Conservation (phyloP, 2,888 invertebrate genomes). For the Mythimna vitellina region DNA sequence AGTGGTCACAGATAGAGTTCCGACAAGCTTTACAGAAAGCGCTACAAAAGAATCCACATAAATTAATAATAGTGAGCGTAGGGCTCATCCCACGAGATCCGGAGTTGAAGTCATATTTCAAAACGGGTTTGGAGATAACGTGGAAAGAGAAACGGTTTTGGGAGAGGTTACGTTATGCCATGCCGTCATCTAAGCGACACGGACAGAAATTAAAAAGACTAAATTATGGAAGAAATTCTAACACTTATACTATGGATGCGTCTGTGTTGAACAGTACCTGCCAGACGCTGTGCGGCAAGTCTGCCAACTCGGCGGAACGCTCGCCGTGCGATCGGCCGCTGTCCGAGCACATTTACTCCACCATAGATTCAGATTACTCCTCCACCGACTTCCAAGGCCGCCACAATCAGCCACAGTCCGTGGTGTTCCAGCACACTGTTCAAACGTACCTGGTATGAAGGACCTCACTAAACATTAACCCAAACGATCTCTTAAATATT, state of each 20-base stretch:
- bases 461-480: slow-evolving; percentile 71
- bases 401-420: slow-evolving; percentile 84
- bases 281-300: slow-evolving; percentile 90
- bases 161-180: slow-evolving; percentile 97
- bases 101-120: slow-evolving; percentile 96
- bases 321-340: slow-evolving; percentile 93
- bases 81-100: slow-evolving; percentile 96
- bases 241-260: slow-evolving; percentile 95
- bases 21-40: slow-evolving; percentile 97
- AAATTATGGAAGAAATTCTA: slow-evolving; percentile 95
- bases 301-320: slow-evolving; percentile 88
- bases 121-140: slow-evolving; percentile 96
- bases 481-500: slow-evolving; percentile 83
- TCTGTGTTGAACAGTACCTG: slow-evolving; percentile 92
- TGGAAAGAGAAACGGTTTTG: slow-evolving; percentile 98
- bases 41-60: slow-evolving; percentile 95
- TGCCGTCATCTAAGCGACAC: slow-evolving; percentile 95
- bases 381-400: slow-evolving; percentile 89
- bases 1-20: slow-evolving; percentile 98
- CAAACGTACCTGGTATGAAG: slow-evolving; percentile 88
- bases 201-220: slow-evolving; percentile 89
- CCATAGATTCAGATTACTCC: slow-evolving; percentile 97
- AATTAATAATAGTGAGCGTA: slow-evolving; percentile 96
- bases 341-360: slow-evolving; percentile 97
- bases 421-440: slow-evolving; percentile 87